Conservation (phyloP, 2,888 invertebrate species). For the Cryptocheilus praepositus region DNA sequence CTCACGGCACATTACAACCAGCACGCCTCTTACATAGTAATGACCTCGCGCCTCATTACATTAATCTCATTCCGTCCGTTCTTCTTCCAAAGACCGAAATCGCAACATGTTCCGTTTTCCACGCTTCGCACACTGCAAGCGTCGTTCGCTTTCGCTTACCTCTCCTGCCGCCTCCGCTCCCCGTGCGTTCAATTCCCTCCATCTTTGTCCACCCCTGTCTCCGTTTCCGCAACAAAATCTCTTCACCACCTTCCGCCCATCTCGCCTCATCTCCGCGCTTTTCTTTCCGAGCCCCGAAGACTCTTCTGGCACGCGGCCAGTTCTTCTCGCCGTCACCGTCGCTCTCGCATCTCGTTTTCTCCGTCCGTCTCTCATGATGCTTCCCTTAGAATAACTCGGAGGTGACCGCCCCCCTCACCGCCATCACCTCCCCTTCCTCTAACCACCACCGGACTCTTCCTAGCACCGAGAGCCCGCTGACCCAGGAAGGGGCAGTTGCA, state of each 20-base stretch:
- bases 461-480: slow-evolving; percentile 52
- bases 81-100: too few relatives aligned
- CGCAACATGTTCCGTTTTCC: too few relatives aligned
- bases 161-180: too few relatives aligned
- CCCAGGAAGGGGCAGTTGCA: slow-evolving; percentile 64
- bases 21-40: too few relatives aligned
- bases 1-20: too few relatives aligned
- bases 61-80: too few relatives aligned
- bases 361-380: slow-evolving; percentile 35
- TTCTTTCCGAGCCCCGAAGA: slow-evolving; percentile 44
- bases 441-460: slow-evolving; percentile 12
- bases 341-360: slow-evolving; percentile 14
- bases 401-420: slow-evolving; percentile 67
- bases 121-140: too few relatives aligned
- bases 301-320: slow-evolving; percentile 62
- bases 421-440: slow-evolving; percentile 50
- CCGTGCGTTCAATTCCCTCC: too few relatives aligned
- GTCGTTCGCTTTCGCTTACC: too few relatives aligned
- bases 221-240: slow-evolving; percentile 22
- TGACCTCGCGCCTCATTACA: too few relatives aligned
- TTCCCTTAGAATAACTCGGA: slow-evolving; percentile 73
- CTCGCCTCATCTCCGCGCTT: slow-evolving; percentile 24
- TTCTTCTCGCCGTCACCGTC: slow-evolving; percentile 32
- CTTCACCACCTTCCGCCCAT: slow-evolving; percentile 26
- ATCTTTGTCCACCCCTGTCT: too few relatives aligned